Conservation (phyloP, 2,113 vertebrate species). For the Albula glossodonta region DNA sequence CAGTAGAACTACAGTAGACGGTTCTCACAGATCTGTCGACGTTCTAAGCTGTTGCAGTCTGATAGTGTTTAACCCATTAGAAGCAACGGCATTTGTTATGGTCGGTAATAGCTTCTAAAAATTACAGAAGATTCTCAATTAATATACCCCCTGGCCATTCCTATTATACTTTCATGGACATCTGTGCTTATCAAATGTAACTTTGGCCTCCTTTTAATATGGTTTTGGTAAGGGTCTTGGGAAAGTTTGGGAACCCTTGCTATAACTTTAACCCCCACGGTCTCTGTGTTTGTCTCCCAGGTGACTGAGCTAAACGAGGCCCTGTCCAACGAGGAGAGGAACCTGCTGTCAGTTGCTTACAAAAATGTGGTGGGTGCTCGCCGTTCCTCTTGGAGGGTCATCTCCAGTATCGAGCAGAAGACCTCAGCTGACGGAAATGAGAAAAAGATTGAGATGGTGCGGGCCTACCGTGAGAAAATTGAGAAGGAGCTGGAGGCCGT, state of each 20-base stretch:
- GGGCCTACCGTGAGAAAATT: constrained; percentile 96
- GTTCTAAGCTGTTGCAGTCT: too few relatives aligned
- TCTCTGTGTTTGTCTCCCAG: constrained; percentile 53
- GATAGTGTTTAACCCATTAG: too few relatives aligned
- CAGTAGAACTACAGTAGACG: too few relatives aligned
- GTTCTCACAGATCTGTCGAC: too few relatives aligned
- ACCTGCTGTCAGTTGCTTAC: constrained; percentile 94
- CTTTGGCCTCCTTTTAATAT: not conserved
- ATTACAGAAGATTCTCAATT: too few relatives aligned
- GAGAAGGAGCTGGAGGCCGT: constrained; percentile 97
- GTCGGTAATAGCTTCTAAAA: too few relatives aligned
- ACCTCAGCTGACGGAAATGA: constrained; percentile 96
- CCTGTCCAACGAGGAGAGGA: constrained; percentile 96
- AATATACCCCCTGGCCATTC: too few relatives aligned
- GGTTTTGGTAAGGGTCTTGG: not conserved
- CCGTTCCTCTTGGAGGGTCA: constrained; percentile 96
- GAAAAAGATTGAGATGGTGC: constrained; percentile 98
- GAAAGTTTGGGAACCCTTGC: not conserved
- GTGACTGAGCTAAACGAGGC: constrained; percentile 97
- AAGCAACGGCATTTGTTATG: too few relatives aligned
- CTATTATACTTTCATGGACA: too few relatives aligned
- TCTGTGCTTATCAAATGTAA: not conserved
- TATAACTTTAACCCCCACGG: not conserved
- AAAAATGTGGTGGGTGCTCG: constrained; percentile 96
- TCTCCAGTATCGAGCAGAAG: constrained; percentile 99